These are phyloP conservation scores for Lasaia peninsularis DNA, from an alignment of 1,140 invertebrate species.

Conservation along the genomic window DNA sequence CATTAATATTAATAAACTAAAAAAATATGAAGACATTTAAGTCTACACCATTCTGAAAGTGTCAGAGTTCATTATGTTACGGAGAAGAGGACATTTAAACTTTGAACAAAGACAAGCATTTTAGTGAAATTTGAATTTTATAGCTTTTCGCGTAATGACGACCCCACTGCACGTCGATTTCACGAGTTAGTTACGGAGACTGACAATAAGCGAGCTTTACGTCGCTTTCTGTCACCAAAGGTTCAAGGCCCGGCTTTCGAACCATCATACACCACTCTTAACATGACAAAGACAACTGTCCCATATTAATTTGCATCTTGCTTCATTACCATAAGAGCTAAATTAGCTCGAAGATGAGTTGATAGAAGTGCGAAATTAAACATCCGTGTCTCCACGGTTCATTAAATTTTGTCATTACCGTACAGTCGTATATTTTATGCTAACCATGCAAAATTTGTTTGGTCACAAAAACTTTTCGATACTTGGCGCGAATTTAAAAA, in stretches of 20 bases:
- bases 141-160: conserved; percentile 27
- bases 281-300: conserved; percentile 32
- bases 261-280: conserved; percentile 57
- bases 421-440: conserved; percentile 51
- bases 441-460: conserved; percentile 15
- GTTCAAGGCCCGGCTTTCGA: conserved; percentile 46
- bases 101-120: neutral
- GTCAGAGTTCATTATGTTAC: neutral
- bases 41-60: no score
- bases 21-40: no score
- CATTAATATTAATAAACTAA: no score
- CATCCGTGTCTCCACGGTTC: conserved; percentile 46
- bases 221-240: conserved; percentile 49
- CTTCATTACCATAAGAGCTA: conserved; percentile 31
- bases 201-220: conserved; percentile 64
- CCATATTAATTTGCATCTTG: conserved; percentile 18
- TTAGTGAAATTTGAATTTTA: conserved; percentile 11
- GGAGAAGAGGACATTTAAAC: conserved; percentile 25
- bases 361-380: conserved; percentile 34
- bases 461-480: neutral
- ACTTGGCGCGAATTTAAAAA: neutral
- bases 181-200: conserved; percentile 67
- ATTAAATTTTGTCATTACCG: conserved; percentile 50
- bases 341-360: conserved; percentile 22
- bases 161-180: conserved; percentile 65